phyloP scores from a whole-genome alignment of 2,888 invertebrate genomes.

The Amorpha juglandis region DNA sequence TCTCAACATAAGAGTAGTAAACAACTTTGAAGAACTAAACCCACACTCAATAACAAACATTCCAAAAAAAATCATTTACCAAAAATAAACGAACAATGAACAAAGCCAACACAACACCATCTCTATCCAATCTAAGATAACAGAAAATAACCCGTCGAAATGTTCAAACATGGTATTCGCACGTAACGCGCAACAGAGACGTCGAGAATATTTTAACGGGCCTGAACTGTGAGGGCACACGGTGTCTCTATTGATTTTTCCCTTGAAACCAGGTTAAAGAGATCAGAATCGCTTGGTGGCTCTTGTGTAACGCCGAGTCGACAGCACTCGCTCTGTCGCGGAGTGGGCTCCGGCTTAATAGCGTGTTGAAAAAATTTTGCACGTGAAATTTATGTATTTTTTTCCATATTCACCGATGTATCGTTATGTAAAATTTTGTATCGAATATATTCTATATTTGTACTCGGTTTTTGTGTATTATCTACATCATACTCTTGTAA shows the following conservation, averaged over 20 bases:
- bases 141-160: neutral
- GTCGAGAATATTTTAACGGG: slow-evolving; percentile 12
- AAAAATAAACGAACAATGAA: slow-evolving; percentile 8
- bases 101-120: neutral
- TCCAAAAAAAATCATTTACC: neutral
- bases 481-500: too few relatives aligned
- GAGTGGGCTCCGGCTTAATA: slow-evolving; percentile 17
- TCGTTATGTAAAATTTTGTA: neutral
- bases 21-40: too few relatives aligned
- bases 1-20: too few relatives aligned
- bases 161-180: slow-evolving; percentile 13
- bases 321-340: slow-evolving; percentile 17
- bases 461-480: too few relatives aligned
- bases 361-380: slow-evolving; percentile 16
- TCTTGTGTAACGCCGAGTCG: slow-evolving; percentile 23
- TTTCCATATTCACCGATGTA: slow-evolving; percentile 1
- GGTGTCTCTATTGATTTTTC: slow-evolving; percentile 22
- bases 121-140: neutral
- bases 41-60: too few relatives aligned
- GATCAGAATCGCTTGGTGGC: slow-evolving; percentile 12
- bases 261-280: slow-evolving; percentile 19
- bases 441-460: too few relatives aligned
- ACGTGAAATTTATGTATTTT: slow-evolving; percentile 5
- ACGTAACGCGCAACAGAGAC: slow-evolving; percentile 4
- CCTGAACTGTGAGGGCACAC: slow-evolving; percentile 13